Evolutionary conservation across 2,888 invertebrate species (phyloP).

Genomic region (Orthonychiurus folsomi): DNA sequence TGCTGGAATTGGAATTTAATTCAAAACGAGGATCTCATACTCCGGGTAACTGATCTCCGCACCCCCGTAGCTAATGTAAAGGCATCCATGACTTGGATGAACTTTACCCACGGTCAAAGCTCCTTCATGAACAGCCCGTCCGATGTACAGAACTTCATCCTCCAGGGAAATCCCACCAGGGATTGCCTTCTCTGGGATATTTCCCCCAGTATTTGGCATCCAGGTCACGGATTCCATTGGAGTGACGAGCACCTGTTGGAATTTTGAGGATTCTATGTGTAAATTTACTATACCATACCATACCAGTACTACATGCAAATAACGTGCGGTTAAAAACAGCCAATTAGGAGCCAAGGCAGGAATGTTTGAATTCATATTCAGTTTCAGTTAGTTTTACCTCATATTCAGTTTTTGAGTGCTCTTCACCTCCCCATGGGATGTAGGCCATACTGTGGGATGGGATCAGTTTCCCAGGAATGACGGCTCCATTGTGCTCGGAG

Average conservation of each 20-base stretch:
- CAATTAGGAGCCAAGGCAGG: not conserved
- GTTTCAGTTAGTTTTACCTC: constrained; percentile 48
- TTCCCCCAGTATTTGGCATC: constrained; percentile 58
- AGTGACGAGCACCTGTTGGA: constrained; percentile 39
- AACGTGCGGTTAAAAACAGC: not conserved
- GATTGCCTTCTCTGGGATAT: constrained; percentile 64
- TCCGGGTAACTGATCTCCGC: constrained; percentile 67
- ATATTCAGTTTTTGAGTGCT: constrained; percentile 59
- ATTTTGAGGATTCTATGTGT: not conserved
- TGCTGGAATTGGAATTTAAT: constrained; percentile 17
- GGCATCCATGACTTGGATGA: constrained; percentile 68
- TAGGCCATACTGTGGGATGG: constrained; percentile 61
- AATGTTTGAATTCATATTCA: not conserved
- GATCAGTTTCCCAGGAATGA: constrained; percentile 69
- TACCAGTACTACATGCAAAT: too few species aligned
- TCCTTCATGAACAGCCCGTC: constrained; percentile 67
- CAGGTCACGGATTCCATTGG: constrained; percentile 52
- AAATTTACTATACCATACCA: not conserved
- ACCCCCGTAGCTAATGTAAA: constrained; percentile 75
- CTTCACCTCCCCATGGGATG: constrained; percentile 66
- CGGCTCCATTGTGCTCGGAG: constrained; percentile 60
- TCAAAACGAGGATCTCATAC: constrained; percentile 61
- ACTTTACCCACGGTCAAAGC: constrained; percentile 71
- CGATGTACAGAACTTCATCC: constrained; percentile 69
- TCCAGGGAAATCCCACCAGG: constrained; percentile 51